phyloP scores from a whole-genome alignment of 2,888 invertebrate species.

The Ophion ellenae region DNA sequence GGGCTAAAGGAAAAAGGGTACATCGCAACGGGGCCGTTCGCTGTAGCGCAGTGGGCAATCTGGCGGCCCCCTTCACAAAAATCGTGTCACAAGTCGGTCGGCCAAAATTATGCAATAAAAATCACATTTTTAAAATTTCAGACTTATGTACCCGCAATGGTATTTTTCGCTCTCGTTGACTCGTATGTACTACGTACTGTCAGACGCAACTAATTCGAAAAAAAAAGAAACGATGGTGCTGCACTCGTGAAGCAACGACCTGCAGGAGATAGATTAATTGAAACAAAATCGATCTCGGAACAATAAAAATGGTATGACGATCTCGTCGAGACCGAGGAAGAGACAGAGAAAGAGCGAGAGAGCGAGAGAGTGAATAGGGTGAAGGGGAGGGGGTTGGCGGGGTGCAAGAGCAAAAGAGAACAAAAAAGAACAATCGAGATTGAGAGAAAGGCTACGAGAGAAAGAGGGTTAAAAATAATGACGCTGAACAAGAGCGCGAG shows the following conservation, averaged over 20 bases:
- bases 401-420: background rate
- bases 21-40: too few species aligned
- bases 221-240: background rate
- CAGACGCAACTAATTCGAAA: background rate
- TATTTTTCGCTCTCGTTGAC: too few species aligned
- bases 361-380: background rate
- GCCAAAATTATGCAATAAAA: too few species aligned
- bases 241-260: background rate
- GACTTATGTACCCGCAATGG: too few species aligned
- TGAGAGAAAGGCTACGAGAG: slow-evolving; percentile 1
- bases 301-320: background rate
- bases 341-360: background rate
- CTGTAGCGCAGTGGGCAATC: too few species aligned
- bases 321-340: background rate
- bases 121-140: too few species aligned
- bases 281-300: background rate
- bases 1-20: too few species aligned
- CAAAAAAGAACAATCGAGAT: background rate
- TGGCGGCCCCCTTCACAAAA: too few species aligned
- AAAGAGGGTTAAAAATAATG: slow-evolving; percentile 53
- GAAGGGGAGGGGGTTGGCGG: background rate
- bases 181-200: too few species aligned
- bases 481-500: slow-evolving; percentile 37
- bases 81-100: too few species aligned
- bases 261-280: background rate